Evolutionary conservation across 2,888 invertebrate species (phyloP).

Genomic region (Chirona hameri): DNA sequence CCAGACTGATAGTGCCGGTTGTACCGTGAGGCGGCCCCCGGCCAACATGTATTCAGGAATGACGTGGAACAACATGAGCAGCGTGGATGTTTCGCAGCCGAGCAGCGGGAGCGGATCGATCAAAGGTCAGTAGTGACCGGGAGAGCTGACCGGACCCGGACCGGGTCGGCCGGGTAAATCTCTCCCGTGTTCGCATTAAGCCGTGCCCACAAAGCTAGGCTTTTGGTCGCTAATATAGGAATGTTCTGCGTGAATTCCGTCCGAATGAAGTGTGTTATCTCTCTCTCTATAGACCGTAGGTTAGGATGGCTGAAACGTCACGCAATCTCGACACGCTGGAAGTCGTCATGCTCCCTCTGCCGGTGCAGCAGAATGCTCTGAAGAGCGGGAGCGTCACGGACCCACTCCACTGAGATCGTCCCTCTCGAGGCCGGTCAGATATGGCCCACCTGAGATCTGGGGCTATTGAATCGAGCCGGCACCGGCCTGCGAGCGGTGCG

Average conservation of each 20-base stretch:
- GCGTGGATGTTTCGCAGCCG: slow-evolving; percentile 1
- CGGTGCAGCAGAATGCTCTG: no score
- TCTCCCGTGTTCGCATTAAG: no score
- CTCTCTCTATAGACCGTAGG: no score
- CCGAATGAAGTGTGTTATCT: no score
- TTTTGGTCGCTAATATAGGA: no score
- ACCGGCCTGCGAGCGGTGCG: neutral
- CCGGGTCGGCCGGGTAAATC: neutral
- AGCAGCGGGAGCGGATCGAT: neutral
- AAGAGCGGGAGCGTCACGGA: no score
- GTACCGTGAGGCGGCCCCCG: neutral
- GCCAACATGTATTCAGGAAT: slow-evolving; percentile 10
- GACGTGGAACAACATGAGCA: slow-evolving; percentile 4
- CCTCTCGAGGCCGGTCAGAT: neutral
- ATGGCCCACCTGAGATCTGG: neutral
- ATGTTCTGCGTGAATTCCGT: no score
- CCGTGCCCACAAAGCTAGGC: no score
- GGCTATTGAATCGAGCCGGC: neutral
- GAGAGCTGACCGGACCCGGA: neutral
- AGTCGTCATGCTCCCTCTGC: no score
- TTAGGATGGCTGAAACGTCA: neutral
- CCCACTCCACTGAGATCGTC: neutral
- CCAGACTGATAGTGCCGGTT: neutral
- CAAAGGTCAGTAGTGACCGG: neutral
- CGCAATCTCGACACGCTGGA: neutral